Base-by-base conservation (phyloP, 2,888 invertebrate genomes). In the Brenthis daphne region DNA sequence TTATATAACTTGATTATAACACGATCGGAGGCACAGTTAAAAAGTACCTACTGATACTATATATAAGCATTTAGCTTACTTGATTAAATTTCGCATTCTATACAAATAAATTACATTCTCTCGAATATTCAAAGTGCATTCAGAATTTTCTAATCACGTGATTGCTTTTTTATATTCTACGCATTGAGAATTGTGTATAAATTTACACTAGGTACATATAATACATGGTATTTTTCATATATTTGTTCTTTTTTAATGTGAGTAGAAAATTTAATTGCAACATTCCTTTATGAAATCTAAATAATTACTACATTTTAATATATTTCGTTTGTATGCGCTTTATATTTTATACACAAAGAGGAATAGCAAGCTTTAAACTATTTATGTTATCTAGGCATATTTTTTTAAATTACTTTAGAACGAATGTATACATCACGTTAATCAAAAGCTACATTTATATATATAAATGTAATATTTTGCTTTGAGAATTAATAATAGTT, bases 291-390 rank as follows among this genome's bases (percentile, higher is more conserved):
- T 61, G 51, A 51, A 61, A 61, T 61, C 29, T 14, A 61, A 61
- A 61, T 61, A 61, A 53, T 61, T 53, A 37, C 51, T 33, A 61
- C 51, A 51, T 61, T 51, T 53, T 61, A 33, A 61, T 61, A 50
- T 61, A 33, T 33, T 61, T 20, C 51, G 50, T 61, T 53, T 61
- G 67, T 57, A 43, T 58, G 66, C 20, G 37, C 51, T n/a, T 57
- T 51, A 57, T 50, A 33, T 50, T 24, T 50, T 29, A 43, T 16
- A 33, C 29, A 1, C 12, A 14, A 48, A 61, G 16, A 53, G 37
- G 48, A 60, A 64, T 57, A 47, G 53, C 37, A 11, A 4, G 37
- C 37, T 43, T 43, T 43, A 14, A 48, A 29, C 24, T 48, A 50
- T 60, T 60, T 60, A 60, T 50, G 24, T 60, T 48, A 60, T 60